Evolutionary conservation across 2,113 vertebrate genomes (phyloP), one percentile per base, ranked within the genome.

Genomic region (Campylomormyrus numenius): DNA sequence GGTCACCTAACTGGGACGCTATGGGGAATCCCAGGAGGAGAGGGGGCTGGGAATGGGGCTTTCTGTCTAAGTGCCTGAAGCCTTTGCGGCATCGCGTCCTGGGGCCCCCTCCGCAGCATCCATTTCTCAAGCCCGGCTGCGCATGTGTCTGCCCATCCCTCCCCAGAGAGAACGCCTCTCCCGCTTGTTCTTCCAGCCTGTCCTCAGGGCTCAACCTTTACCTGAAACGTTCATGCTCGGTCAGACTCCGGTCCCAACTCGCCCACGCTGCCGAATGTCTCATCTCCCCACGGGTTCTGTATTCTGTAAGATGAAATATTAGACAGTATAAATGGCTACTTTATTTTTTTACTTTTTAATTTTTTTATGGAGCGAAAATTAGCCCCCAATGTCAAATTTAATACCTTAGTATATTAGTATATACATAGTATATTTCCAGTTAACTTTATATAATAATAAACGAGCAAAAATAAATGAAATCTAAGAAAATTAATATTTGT

Each of bases 131-230:
- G 27, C 89, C 42, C 24, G 50, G 24, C 52, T 89, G 89, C 89
- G 42, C 80, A 52, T 19, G 49, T 52, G 48, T 87, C 85, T 52
- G n/a, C 48, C 1, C 49, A 5, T 39, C 46, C n/a, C 3, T 24
- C 74, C 77, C 74, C 50, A 39, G 89, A 56, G 89, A 56, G 77
- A 35, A 77, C 13, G 24, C 77, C 27, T 24, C 52, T 9, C 49
- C 48, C 3, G 27, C 70, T 48, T 70, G 45, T 9, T 39, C 46
- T 62, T 53, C 19, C 77, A 42, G 17, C 50, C 31, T 42, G 74
- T 89, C 89, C 48, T 24, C 35, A 24, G 74, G 70, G 89, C 89
- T 89, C 89, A 84, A 27, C 77, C 77, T 89, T 84, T 70, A 56
- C 77, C 77, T 53, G 49, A 31, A 83, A 13, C 8, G 77, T 85